Base-by-base conservation (phyloP, 1,140 invertebrate genomes). In the Artemia franciscana region DNA sequence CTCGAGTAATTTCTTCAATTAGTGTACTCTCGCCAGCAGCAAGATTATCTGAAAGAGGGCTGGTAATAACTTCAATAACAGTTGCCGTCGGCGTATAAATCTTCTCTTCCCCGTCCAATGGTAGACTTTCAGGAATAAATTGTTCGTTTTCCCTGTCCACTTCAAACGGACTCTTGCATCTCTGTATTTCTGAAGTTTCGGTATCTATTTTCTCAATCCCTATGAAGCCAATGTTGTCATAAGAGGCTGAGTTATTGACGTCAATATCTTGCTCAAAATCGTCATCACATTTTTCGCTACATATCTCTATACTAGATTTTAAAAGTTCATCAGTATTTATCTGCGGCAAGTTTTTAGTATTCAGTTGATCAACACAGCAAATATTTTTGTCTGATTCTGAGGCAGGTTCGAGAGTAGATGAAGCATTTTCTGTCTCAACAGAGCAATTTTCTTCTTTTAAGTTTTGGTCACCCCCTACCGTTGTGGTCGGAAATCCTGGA, bases 1-100 rank as follows among this genome's bases (percentile, higher is more conserved):
- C 70, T 62, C 66, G 65, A 7, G 64, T 64, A 25, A 63, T 30
- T 24, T 24, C 5, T 12, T 39, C 21, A 57, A n/a, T 62, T 26
- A 7, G 39, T 39, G 66, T 58, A 9, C n/a, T 4, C n/a, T 51
- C 28, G n/a, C 62, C 26, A 24, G 21, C 58, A 24, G 39, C 30
- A 63, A 51, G 18, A 21, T 18, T 18, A 60, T 26, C 60, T 5
- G 26, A 24, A 60, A 18, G 18, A 18, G 18, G 23, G 2, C 60
- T 26, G 9, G 24, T 28, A n/a, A 60, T 5, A 28, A 24, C 26
- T 27, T 24, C 18, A 5, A 62, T n/a, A 21, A 26, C 27, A 18
- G 9, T 60, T 24, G 60, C 63, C 23, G 64, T 60, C 24, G 60
- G 60, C n/a, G 24, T 30, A 21, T 60, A 30, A 24, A 26, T 18